These are phyloP conservation scores for Cataglyphis altisquamis DNA, from an alignment of 2,888 invertebrate species.

Conservation along the genomic window DNA sequence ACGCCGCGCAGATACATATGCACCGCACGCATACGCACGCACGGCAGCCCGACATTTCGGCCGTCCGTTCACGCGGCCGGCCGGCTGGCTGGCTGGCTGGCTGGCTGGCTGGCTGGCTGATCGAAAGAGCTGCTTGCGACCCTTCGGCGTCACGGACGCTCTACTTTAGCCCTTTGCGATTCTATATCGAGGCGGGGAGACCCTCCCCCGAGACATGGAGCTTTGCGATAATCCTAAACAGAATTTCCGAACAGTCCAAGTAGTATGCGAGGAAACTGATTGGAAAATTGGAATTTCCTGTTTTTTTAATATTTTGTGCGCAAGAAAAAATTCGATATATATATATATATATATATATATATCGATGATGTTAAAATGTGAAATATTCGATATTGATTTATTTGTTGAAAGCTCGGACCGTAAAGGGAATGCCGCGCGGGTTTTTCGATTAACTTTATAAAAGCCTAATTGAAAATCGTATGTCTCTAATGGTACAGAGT, in stretches of 20 bases:
- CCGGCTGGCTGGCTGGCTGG: slow-evolving; percentile 7
- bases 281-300: neutral
- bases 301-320: neutral
- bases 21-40: neutral
- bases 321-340: neutral
- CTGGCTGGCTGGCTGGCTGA: slow-evolving; percentile 34
- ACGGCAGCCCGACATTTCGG: slow-evolving; percentile 41
- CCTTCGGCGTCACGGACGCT: slow-evolving; percentile 44
- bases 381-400: neutral
- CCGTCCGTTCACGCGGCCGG: slow-evolving; percentile 32
- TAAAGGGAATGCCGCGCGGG: neutral
- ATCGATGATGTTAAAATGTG: neutral
- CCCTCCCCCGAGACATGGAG: slow-evolving; percentile 8
- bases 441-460: neutral
- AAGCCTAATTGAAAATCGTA: neutral
- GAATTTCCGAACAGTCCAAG: neutral
- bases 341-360: too few species aligned
- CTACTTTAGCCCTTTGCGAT: slow-evolving; percentile 32
- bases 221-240: neutral
- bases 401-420: neutral
- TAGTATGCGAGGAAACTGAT: neutral
- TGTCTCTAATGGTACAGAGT: neutral
- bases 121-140: slow-evolving; percentile 52
- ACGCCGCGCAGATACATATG: slow-evolving; percentile 16
- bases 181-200: neutral